Conservation (phyloP, 2,113 vertebrate species). For the Strix aluco region DNA sequence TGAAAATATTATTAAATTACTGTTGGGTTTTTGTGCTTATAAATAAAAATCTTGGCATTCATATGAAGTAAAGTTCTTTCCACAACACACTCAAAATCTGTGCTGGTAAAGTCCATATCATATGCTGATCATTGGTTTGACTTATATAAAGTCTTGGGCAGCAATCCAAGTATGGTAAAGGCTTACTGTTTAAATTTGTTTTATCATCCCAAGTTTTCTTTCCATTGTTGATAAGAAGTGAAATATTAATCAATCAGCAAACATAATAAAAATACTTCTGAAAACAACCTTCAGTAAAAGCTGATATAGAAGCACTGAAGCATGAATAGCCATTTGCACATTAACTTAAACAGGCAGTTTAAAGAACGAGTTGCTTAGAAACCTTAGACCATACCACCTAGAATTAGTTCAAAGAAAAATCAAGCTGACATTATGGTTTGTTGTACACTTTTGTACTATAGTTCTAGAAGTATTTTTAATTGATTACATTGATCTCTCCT, state of each 20-base stretch:
- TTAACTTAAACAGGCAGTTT: constrained; percentile 3
- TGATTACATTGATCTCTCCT: not conserved
- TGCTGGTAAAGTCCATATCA: not conserved
- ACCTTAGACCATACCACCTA: not conserved
- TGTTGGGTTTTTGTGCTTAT: not conserved
- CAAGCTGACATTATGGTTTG: not conserved
- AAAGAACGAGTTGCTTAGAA: constrained; percentile 41
- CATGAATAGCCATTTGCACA: constrained; percentile 39
- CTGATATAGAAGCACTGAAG: constrained; percentile 35
- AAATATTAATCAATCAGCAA: constrained; percentile 70
- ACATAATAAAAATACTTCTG: constrained; percentile 49
- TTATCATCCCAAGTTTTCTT: constrained; percentile 32
- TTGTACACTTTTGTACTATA: not conserved
- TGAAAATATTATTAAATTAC: not conserved
- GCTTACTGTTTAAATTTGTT: constrained; percentile 16
- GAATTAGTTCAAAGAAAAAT: not conserved
- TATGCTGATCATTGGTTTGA: not conserved
- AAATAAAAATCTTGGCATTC: not conserved
- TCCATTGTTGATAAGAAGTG: constrained; percentile 45
- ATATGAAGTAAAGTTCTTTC: not conserved
- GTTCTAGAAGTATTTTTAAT: not conserved
- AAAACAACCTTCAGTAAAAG: constrained; percentile 35
- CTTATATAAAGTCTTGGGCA: constrained; percentile 23
- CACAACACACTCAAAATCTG: not conserved
- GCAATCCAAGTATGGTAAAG: not conserved